phyloP scores from a whole-genome alignment of 2,113 vertebrate genomes.

The Talpa occidentalis region DNA sequence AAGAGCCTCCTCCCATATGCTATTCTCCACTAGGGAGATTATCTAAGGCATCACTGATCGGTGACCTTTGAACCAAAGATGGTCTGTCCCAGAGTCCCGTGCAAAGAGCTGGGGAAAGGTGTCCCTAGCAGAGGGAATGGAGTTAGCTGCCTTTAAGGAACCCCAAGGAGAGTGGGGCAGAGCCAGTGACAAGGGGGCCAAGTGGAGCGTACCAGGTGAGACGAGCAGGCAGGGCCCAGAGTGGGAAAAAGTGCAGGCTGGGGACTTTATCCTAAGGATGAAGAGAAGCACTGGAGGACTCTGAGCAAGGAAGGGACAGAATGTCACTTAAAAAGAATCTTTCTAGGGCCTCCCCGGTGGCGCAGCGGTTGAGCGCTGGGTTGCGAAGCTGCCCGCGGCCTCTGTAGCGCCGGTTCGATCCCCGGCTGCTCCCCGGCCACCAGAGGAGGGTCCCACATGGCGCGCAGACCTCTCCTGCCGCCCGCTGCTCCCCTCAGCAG shows the following conservation, averaged over 20 bases:
- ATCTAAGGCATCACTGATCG: neutral
- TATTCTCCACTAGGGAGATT: neutral
- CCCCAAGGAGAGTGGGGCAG: neutral
- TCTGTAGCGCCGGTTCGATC: no score
- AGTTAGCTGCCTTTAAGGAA: neutral
- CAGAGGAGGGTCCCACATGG: no score
- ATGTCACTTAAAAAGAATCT: no score
- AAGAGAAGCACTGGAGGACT: neutral
- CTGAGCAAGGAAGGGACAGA: no score
- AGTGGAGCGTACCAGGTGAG: no score
- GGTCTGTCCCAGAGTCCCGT: neutral
- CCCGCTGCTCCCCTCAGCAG: no score
- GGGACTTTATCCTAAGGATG: neutral
- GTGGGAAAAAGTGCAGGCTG: neutral
- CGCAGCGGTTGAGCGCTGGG: no score
- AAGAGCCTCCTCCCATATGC: neutral
- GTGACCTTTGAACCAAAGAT: neutral
- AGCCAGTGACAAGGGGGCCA: neutral
- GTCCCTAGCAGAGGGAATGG: neutral
- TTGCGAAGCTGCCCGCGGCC: no score
- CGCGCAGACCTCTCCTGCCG: no score
- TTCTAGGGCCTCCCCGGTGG: no score
- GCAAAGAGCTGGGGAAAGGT: neutral
- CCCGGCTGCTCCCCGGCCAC: no score
- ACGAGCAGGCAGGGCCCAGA: neutral